Conservation (phyloP, 2,888 invertebrate species). For the Caenorhabditis macrosperma region DNA sequence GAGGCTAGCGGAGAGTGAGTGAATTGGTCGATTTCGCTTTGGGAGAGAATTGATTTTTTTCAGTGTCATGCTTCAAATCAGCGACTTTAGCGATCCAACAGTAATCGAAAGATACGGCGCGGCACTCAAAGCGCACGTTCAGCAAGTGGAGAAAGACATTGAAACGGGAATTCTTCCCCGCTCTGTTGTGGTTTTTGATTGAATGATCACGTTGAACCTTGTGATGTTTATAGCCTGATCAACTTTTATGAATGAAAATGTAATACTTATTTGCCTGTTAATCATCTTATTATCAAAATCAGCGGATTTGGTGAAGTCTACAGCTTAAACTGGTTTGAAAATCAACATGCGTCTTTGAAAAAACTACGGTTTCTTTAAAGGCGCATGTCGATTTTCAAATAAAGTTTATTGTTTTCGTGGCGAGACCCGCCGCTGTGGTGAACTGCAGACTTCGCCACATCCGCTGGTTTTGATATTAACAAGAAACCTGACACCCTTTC, state of each 20-base stretch:
- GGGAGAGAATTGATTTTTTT: neutral
- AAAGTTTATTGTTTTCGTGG: too few species aligned
- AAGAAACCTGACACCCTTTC: slow-evolving; percentile 5
- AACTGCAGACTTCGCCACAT: too few species aligned
- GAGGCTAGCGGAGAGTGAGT: slow-evolving; percentile 47
- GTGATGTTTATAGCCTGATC: too few species aligned
- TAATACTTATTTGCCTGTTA: neutral
- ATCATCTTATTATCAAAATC: too few species aligned
- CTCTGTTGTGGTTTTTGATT: slow-evolving; percentile 19
- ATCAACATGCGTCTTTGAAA: too few species aligned
- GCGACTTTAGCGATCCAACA: slow-evolving; percentile 38
- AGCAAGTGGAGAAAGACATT: neutral
- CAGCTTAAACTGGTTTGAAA: too few species aligned
- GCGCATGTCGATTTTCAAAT: too few species aligned
- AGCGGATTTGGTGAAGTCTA: too few species aligned
- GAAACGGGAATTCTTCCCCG: neutral
- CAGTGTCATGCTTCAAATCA: slow-evolving; percentile 34
- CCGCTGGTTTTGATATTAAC: too few species aligned
- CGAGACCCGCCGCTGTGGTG: too few species aligned
- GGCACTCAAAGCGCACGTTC: neutral
- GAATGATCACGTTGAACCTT: neutral
- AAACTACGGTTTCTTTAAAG: too few species aligned
- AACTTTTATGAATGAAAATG: slow-evolving; percentile 1
- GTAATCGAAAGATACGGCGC: slow-evolving; percentile 26
- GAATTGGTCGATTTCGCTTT: neutral